A percentile compares a stretch with the other conserved stretches of the same genome.
Conservation (phyloP, 2,888 invertebrate species). For the Euclidia mi region DNA sequence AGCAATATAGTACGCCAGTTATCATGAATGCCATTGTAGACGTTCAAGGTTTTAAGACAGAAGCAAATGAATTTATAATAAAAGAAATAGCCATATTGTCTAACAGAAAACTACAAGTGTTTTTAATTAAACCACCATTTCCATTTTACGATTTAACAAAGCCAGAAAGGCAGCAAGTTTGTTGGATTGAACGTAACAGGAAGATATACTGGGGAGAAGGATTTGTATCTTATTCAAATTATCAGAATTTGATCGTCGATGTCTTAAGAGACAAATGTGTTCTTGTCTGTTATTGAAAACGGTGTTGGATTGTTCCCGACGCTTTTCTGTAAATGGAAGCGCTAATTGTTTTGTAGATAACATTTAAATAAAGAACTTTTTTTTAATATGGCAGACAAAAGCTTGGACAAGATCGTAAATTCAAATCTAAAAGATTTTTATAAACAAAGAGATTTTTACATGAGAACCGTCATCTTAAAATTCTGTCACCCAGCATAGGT, state of each 20-base stretch:
- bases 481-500: too few species aligned
- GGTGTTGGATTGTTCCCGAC: neutral
- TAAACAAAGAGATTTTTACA: too few species aligned
- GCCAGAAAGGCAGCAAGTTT: too few species aligned
- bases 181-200: too few species aligned
- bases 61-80: slow-evolving; percentile 29
- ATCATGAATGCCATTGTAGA: slow-evolving; percentile 26
- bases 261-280: slow-evolving; percentile 5
- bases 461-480: too few species aligned
- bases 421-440: too few species aligned
- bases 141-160: too few species aligned
- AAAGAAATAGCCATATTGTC: slow-evolving; percentile 46
- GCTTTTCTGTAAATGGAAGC: neutral
- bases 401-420: too few species aligned
- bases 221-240: too few species aligned
- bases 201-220: slow-evolving; percentile 7
- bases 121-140: slow-evolving; percentile 40
- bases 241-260: neutral
- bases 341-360: too few species aligned
- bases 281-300: neutral
- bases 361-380: too few species aligned
- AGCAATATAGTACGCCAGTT: slow-evolving; percentile 41
- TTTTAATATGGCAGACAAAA: too few species aligned
- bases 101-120: slow-evolving; percentile 14
- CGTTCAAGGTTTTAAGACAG: slow-evolving; percentile 34